Conservation (phyloP, 2,888 invertebrate species). For the Norana najaformis region DNA sequence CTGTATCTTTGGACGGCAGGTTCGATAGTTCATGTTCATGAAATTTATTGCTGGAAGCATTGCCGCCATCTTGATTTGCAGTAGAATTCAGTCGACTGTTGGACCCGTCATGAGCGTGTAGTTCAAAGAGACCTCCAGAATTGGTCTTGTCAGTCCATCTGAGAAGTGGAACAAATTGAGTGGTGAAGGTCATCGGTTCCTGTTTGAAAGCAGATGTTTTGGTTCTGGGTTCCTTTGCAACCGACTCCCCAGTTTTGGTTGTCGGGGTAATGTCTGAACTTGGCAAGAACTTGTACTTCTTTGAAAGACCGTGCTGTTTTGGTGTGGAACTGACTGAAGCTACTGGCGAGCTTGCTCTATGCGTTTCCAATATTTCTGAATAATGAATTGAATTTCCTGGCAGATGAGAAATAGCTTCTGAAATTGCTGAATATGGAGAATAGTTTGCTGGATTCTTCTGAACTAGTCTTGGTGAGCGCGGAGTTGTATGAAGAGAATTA, state of each 20-base stretch:
- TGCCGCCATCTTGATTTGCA: not conserved
- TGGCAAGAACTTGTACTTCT: not conserved
- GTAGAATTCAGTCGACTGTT: not conserved
- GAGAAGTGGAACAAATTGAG: not conserved
- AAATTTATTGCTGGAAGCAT: not conserved
- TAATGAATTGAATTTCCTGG: not conserved
- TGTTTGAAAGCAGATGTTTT: not conserved
- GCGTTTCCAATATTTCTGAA: conserved; percentile 3
- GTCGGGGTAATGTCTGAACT: not conserved
- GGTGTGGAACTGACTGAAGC: not conserved
- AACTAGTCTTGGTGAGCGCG: not conserved
- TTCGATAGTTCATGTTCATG: not conserved
- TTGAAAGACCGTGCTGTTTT: not conserved
- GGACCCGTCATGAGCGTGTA: not conserved
- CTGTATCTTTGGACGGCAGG: not conserved
- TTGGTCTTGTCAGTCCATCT: not conserved
- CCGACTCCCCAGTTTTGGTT: not conserved
- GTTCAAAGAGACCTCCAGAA: not conserved
- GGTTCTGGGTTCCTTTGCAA: not conserved
- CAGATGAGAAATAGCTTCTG: not conserved
- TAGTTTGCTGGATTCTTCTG: not conserved
- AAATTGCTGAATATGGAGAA: not conserved
- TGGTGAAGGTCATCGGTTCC: not conserved
- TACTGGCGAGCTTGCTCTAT: not conserved
- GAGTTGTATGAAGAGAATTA: not conserved